Evolutionary conservation across 2,888 invertebrate genomes (phyloP).

Genomic region (Automeris io): DNA sequence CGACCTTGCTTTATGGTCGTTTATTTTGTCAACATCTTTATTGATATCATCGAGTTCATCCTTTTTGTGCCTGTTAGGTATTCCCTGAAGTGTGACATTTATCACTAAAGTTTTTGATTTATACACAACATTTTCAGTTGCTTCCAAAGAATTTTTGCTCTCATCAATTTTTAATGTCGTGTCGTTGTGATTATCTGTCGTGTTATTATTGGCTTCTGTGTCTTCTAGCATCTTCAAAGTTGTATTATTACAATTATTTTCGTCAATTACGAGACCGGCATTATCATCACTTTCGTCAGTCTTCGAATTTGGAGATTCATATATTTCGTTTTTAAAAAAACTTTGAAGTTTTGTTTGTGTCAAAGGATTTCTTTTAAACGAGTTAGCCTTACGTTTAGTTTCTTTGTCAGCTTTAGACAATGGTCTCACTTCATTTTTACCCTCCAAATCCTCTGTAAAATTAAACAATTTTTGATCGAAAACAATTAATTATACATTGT

Average conservation of each 20-base stretch:
- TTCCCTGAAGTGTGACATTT: constrained; percentile 62
- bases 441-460: constrained; percentile 14
- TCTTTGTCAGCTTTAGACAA: constrained; percentile 67
- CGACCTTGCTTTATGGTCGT: constrained; percentile 20
- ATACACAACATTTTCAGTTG: constrained; percentile 10
- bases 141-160: constrained; percentile 13
- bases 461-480: not conserved
- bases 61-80: constrained; percentile 34
- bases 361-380: constrained; percentile 65
- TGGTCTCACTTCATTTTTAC: constrained; percentile 31
- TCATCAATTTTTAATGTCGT: constrained; percentile 42
- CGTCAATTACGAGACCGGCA: constrained; percentile 45
- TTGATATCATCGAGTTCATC: constrained; percentile 15
- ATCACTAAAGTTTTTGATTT: constrained; percentile 50
- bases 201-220: constrained; percentile 14
- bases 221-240: constrained; percentile 33
- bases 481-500: not conserved
- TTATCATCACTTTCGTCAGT: constrained; percentile 48
- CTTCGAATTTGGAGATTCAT: constrained; percentile 29
- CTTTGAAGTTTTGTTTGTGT: constrained; percentile 66
- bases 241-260: constrained; percentile 34
- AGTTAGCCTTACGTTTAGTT: constrained; percentile 60
- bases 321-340: constrained; percentile 54
- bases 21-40: constrained; percentile 12
- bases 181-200: constrained; percentile 28